Evolutionary conservation across 37 sponge, comb jelly and placozoan species (phyloP).

Genomic region (Geodia barretti): DNA sequence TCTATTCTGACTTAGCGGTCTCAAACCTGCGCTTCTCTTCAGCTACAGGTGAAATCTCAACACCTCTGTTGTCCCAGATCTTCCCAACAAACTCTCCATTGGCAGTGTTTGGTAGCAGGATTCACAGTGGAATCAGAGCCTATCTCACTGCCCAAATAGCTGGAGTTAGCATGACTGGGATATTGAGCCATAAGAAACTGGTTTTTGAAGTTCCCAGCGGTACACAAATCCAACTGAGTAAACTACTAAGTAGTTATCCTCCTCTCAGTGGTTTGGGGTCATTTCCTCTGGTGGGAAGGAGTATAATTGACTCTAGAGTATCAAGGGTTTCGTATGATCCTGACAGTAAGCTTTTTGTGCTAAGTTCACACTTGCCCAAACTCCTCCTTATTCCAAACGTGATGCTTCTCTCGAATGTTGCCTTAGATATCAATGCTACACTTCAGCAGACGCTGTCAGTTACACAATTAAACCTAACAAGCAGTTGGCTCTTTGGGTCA

Average conservation of each 20-base stretch:
- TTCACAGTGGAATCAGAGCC: neutral
- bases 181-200: neutral
- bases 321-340: neutral
- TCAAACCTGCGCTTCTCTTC: neutral
- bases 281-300: neutral
- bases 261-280: neutral
- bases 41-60: neutral
- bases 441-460: neutral
- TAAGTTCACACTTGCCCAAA: neutral
- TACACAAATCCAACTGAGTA: neutral
- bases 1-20: neutral
- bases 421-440: neutral
- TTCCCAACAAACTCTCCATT: neutral
- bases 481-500: neutral
- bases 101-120: neutral
- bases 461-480: neutral
- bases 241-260: neutral
- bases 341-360: neutral
- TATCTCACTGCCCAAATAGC: neutral
- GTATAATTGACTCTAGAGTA: neutral
- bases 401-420: neutral
- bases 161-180: neutral
- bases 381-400: neutral
- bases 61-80: neutral
- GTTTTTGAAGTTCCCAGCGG: neutral